These are phyloP conservation scores for Clistopyga incitator DNA, from an alignment of 2,888 invertebrate species.

Conservation along the genomic window DNA sequence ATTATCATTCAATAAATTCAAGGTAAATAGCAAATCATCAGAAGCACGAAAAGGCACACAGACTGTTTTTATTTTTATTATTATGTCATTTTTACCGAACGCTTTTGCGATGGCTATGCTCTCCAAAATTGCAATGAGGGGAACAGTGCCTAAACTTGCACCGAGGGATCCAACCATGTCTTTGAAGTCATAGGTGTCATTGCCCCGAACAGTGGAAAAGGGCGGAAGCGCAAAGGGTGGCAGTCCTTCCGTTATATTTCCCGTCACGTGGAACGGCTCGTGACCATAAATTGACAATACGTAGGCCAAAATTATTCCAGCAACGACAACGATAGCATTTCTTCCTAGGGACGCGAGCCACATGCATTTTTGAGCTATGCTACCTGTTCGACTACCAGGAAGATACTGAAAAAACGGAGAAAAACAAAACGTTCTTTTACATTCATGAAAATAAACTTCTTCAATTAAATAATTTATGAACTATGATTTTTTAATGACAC, in stretches of 20 bases:
- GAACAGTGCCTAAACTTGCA: constrained; percentile 88
- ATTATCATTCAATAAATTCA: neutral
- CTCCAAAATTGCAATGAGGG: constrained; percentile 90
- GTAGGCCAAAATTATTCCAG: constrained; percentile 88
- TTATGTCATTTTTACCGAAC: constrained; percentile 86
- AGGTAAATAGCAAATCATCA: neutral
- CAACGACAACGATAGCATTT: constrained; percentile 92
- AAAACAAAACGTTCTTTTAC: neutral
- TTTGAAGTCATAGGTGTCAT: constrained; percentile 86
- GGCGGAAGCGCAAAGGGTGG: constrained; percentile 89
- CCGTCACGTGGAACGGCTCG: constrained; percentile 90
- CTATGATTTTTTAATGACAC: too few relatives aligned
- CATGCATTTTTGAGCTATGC: constrained; percentile 85
- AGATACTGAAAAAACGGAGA: constrained; percentile 75
- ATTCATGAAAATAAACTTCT: neutral
- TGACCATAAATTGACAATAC: constrained; percentile 84
- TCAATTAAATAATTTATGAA: too few relatives aligned
- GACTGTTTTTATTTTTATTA: too few relatives aligned
- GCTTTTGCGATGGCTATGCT: constrained; percentile 91
- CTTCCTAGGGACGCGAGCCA: constrained; percentile 89
- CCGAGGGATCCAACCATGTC: constrained; percentile 88
- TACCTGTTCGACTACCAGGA: constrained; percentile 82
- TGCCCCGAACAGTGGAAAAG: constrained; percentile 86
- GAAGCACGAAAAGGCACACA: too few relatives aligned
- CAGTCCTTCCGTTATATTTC: constrained; percentile 88